Conservation (phyloP, 2,797 vertebrate genomes). For the Bovichtus variegatus region DNA sequence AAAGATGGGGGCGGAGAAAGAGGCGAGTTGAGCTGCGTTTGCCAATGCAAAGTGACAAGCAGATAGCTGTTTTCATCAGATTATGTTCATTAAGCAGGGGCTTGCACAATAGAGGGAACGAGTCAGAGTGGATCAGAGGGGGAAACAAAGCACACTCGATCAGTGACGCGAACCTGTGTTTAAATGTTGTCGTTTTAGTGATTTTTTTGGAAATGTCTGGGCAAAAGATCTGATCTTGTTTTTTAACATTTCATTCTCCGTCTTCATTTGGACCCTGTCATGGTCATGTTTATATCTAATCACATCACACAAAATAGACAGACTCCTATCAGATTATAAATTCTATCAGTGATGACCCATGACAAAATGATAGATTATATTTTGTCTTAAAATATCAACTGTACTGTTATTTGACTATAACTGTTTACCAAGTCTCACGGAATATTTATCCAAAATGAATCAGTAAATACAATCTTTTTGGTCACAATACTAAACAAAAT, state of each 20-base stretch:
- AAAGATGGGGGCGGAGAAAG: slow-evolving; percentile 84
- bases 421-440: not conserved
- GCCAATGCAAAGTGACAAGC: slow-evolving; percentile 93
- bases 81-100: slow-evolving; percentile 91
- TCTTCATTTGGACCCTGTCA: not conserved
- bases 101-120: slow-evolving; percentile 27
- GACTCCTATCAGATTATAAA: not conserved
- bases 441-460: not conserved
- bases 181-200: slow-evolving; percentile 4
- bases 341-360: not conserved
- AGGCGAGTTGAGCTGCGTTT: slow-evolving; percentile 84
- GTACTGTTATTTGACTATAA: not conserved
- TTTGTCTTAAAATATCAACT: not conserved
- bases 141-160: slow-evolving; percentile 34
- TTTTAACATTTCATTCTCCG: not conserved
- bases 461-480: not conserved
- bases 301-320: slow-evolving; percentile 3
- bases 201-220: slow-evolving; percentile 28
- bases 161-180: slow-evolving; percentile 34
- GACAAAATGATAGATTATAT: not conserved
- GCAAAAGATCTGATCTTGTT: slow-evolving; percentile 1
- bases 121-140: slow-evolving; percentile 50
- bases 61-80: slow-evolving; percentile 95
- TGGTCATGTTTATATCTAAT: slow-evolving; percentile 2
- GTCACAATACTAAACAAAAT: not conserved